Conservation (phyloP, 2,888 invertebrate genomes). For the Noctua janthe region DNA sequence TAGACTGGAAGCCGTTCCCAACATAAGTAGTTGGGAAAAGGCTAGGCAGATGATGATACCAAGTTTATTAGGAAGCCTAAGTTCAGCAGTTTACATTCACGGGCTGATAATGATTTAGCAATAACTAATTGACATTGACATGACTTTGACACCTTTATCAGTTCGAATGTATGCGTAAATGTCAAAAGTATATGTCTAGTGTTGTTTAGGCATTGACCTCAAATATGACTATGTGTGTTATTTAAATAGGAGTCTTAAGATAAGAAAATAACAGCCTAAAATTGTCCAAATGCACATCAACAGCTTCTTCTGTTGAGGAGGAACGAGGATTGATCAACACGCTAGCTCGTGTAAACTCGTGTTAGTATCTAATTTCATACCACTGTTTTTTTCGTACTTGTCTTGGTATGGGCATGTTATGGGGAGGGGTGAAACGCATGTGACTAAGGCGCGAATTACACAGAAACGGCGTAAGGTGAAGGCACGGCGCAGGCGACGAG, state of each 20-base stretch:
- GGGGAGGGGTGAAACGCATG: too few relatives aligned
- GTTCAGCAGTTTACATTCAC: neutral
- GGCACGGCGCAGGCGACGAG: too few relatives aligned
- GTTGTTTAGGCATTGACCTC: constrained; percentile 36
- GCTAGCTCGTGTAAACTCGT: neutral
- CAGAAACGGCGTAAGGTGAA: too few relatives aligned
- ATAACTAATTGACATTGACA: constrained; percentile 46
- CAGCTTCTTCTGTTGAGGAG: neutral
- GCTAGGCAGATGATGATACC: neutral
- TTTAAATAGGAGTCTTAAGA: neutral
- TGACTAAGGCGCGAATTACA: too few relatives aligned
- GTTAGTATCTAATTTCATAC: neutral
- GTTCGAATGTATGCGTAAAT: constrained; percentile 36
- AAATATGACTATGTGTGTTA: constrained; percentile 13
- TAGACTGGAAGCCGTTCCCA: neutral
- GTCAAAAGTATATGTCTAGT: constrained; percentile 36
- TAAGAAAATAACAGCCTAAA: neutral
- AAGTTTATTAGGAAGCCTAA: constrained; percentile 16
- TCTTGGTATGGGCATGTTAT: too few relatives aligned
- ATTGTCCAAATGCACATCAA: neutral
- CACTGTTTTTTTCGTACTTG: neutral
- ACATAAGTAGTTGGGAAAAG: neutral
- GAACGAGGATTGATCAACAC: neutral
- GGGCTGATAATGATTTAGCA: constrained; percentile 33
- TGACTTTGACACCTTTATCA: constrained; percentile 57